Evolutionary conservation across 2,888 invertebrate genomes (phyloP), one percentile per base, ranked within the genome.

Genomic region (Amiota minor): DNA sequence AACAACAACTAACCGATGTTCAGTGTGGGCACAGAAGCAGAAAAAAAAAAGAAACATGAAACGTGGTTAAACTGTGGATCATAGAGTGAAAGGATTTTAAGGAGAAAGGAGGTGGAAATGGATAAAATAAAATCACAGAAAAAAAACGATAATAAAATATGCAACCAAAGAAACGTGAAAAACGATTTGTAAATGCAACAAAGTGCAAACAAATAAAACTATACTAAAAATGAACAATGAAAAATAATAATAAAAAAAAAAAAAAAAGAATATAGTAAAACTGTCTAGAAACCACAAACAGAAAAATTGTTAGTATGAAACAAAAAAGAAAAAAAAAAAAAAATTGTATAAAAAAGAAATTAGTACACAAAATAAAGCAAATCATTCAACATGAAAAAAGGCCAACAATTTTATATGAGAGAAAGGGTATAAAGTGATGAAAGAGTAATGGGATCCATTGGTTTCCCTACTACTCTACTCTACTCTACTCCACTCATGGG

Each of bases 101-200:
- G 35, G 35, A 35, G 6, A 6, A 35, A 6, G 6, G 35, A 35
- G 35, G 35, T 3, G 20, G 4, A 20, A 11, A 18, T 18, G 20
- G 18, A 11, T 23, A 23, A 67, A 67, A 67, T n/a, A 20, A 67
- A 47, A 67, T 67, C 49, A 67, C 67, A 67, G 67, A 50, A 67
- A 49, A 23, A 23, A 67, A 49, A 18, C 67, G 67, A 67, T 67
- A 67, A 67, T 67, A 67, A 67, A 67, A 67, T 67, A 67, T 67
- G 67, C 67, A 67, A 50, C 14, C 45, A 50, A 67, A 50, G 23
- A 50, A 67, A 67, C 65, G 65, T 65, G 50, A 67, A 67, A 56
- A 67, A 50, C 50, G 50, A 50, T 67, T 67, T 67, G 50, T 50
- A 65, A 50, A 67, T 67, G 67, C 67, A 67, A 67, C 67, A 47